phyloP scores from a whole-genome alignment of 2,113 vertebrate genomes.

The Myrmophylax atrothorax region DNA sequence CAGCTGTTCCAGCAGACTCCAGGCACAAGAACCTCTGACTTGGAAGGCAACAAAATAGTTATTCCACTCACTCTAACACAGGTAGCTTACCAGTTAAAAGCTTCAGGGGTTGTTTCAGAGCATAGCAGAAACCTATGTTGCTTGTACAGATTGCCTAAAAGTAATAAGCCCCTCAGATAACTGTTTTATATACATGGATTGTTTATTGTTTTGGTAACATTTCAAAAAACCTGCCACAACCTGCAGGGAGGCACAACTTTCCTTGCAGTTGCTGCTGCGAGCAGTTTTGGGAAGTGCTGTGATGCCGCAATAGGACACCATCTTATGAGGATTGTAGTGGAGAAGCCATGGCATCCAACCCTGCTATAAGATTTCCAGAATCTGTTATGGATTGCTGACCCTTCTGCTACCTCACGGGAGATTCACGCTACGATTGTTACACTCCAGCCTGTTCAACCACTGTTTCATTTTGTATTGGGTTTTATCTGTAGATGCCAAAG shows the following conservation, averaged over 20 bases:
- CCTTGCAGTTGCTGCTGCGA: neutral
- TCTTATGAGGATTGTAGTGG: neutral
- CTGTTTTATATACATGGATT: neutral
- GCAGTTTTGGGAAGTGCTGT: neutral
- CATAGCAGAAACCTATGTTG: neutral
- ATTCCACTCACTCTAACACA: neutral
- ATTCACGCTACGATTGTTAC: neutral
- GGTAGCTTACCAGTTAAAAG: neutral
- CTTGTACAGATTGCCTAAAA: neutral
- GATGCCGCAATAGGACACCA: rapidly evolving
- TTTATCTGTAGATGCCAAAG: neutral
- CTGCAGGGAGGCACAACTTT: neutral
- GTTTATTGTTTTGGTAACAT: neutral
- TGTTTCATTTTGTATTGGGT: neutral
- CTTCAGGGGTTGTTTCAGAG: neutral
- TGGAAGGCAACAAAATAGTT: neutral
- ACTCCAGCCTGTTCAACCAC: neutral
- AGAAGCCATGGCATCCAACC: neutral
- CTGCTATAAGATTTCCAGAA: neutral
- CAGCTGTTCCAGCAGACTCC: neutral
- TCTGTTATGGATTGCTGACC: neutral
- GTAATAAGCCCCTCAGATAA: neutral
- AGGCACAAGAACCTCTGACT: neutral
- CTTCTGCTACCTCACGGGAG: neutral
- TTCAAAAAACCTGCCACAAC: neutral